These are phyloP conservation scores for Antrozous pallidus DNA, from an alignment of 2,797 vertebrate species.

Conservation along the genomic window DNA sequence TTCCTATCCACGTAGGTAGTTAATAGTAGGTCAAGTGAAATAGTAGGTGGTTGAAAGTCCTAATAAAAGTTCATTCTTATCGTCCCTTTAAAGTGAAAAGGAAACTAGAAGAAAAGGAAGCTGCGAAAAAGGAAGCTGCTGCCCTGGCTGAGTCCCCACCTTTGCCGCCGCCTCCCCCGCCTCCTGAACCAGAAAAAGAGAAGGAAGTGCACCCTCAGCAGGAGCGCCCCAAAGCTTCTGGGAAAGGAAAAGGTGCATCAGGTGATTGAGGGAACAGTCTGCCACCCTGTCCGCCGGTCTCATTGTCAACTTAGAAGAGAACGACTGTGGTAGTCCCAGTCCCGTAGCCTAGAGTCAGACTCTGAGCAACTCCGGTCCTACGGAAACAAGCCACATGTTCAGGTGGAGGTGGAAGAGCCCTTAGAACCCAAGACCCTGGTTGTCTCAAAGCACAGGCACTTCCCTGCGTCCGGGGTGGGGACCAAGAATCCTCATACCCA, in stretches of 20 bases:
- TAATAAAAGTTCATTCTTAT: constrained; percentile 36
- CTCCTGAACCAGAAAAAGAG: constrained; percentile 64
- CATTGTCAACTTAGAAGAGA: constrained; percentile 18
- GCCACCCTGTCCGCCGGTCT: constrained; percentile 9
- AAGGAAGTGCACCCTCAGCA: constrained; percentile 39
- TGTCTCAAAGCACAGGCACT: background rate
- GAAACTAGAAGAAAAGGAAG: constrained; percentile 73
- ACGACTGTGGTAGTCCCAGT: background rate
- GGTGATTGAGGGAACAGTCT: constrained; percentile 68
- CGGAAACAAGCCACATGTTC: background rate
- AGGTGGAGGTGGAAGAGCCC: background rate
- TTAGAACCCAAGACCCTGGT: background rate
- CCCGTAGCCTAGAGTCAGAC: background rate
- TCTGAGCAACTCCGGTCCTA: background rate
- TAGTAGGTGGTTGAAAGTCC: background rate
- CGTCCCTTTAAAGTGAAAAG: constrained; percentile 67
- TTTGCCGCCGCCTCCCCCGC: background rate
- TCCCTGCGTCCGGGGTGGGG: background rate
- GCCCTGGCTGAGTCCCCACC: background rate
- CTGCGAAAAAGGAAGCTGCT: constrained; percentile 56
- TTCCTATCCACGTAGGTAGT: constrained; percentile 16
- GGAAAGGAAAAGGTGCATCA: constrained; percentile 70
- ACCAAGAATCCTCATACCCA: rapidly evolving
- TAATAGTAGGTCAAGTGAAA: constrained; percentile 25
- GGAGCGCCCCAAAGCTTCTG: constrained; percentile 21